Evolutionary conservation across 2,113 vertebrate species (phyloP).

Genomic region (Oryzias curvinotus): DNA sequence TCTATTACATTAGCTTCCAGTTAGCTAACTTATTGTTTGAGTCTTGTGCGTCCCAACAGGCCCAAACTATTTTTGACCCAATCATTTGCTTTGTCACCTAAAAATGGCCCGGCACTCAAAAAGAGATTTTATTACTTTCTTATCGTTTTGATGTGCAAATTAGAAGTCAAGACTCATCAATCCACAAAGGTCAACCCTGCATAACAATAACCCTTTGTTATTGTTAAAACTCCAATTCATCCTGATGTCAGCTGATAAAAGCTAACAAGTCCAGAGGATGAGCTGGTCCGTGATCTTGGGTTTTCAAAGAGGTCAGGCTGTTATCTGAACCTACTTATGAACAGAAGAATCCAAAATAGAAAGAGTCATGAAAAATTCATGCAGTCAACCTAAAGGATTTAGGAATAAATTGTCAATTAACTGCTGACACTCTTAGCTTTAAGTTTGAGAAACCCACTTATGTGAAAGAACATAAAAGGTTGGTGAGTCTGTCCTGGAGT

Average conservation of each 20-base stretch:
- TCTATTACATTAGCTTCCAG: conserved; percentile 68
- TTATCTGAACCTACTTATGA: conserved; percentile 49
- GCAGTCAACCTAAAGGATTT: conserved; percentile 18
- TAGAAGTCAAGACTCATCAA: conserved; percentile 11
- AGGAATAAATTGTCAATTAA: conserved; percentile 40
- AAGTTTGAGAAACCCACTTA: conserved; percentile 35
- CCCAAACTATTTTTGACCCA: conserved; percentile 37
- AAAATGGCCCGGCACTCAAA: conserved; percentile 8
- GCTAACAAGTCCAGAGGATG: conserved; percentile 11
- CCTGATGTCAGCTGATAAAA: conserved; percentile 3
- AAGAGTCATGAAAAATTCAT: conserved; percentile 54
- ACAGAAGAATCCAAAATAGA: conserved; percentile 45
- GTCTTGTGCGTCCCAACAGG: conserved; percentile 17
- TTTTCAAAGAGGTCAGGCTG: conserved; percentile 26
- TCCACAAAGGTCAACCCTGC: background rate
- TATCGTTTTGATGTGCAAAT: conserved; percentile 4
- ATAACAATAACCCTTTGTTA: conserved; percentile 29
- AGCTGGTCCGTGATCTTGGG: conserved; percentile 5
- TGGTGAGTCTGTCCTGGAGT: conserved; percentile 13
- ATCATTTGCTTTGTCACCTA: conserved; percentile 23
- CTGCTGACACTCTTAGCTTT: conserved; percentile 44
- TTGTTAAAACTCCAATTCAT: conserved; percentile 7
- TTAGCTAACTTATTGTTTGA: conserved; percentile 51
- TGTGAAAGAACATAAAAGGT: conserved; percentile 27
- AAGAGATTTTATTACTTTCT: background rate